phyloP scores from a whole-genome alignment of 2,888 invertebrate genomes.

The Micoletzkya japonica region DNA sequence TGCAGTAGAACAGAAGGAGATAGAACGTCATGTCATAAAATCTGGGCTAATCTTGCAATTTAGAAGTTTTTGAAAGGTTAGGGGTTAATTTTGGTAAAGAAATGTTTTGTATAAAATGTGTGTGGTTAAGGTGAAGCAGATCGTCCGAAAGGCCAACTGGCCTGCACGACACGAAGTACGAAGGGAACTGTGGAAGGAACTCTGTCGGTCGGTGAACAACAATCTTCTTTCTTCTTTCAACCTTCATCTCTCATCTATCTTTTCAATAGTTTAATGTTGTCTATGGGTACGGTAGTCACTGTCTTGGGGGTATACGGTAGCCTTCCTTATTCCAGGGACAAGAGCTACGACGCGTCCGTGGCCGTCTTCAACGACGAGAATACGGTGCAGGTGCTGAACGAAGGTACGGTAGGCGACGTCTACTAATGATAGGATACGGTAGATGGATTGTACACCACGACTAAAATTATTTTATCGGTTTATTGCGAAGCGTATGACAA shows the following conservation, averaged over 20 bases:
- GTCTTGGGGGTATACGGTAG: neutral
- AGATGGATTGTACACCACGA: too few species aligned
- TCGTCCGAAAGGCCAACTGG: slow-evolving; percentile 62
- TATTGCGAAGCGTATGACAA: too few species aligned
- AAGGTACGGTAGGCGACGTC: slow-evolving; percentile 15
- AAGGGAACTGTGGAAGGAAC: slow-evolving; percentile 56
- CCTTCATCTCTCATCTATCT: neutral
- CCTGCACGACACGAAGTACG: slow-evolving; percentile 61
- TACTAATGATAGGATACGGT: too few species aligned
- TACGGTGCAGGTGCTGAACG: slow-evolving; percentile 13
- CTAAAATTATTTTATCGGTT: too few species aligned
- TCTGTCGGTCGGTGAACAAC: slow-evolving; percentile 50
- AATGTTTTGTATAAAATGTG: neutral
- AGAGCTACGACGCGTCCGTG: slow-evolving; percentile 20
- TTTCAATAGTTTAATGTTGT: too few species aligned
- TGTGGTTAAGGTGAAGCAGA: slow-evolving; percentile 60
- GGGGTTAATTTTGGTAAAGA: neutral
- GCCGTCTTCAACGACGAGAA: slow-evolving; percentile 24
- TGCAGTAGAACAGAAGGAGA: too few species aligned
- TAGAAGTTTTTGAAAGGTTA: too few species aligned
- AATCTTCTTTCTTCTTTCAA: neutral
- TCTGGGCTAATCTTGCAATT: too few species aligned
- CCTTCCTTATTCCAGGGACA: slow-evolving; percentile 12
- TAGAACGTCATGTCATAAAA: too few species aligned
- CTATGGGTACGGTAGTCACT: neutral